phyloP scores from a whole-genome alignment of 1,140 invertebrate species.

The Panagrolaimus sp. region DNA sequence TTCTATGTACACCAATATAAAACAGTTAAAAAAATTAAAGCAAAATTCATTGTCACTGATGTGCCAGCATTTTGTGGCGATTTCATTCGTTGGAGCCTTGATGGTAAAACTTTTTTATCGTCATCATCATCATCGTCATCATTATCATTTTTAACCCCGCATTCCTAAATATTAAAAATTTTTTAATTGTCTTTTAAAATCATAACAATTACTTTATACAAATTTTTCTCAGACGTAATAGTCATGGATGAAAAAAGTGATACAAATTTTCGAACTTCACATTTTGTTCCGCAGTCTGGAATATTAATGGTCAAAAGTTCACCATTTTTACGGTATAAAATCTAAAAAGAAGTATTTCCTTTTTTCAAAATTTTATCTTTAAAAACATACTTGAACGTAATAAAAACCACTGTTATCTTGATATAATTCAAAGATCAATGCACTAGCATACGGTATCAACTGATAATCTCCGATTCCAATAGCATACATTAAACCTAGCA shows the following conservation, averaged over 20 bases:
- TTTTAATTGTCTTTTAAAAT: too few relatives aligned
- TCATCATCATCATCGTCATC: too few relatives aligned
- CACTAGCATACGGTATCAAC: constrained; percentile 18
- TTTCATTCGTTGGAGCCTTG: too few relatives aligned
- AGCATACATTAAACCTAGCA: background rate
- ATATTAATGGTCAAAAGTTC: background rate
- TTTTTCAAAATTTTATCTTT: too few relatives aligned
- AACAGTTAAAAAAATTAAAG: too few relatives aligned
- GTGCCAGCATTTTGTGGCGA: too few relatives aligned
- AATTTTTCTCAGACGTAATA: background rate
- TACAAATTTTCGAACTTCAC: background rate
- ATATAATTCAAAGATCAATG: constrained; percentile 19
- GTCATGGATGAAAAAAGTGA: background rate
- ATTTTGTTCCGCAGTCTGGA: background rate
- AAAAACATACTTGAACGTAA: constrained; percentile 15
- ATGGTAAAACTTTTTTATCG: too few relatives aligned
- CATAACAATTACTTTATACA: background rate
- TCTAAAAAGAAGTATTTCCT: background rate
- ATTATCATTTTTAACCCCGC: too few relatives aligned
- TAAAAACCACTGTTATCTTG: background rate
- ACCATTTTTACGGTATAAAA: background rate
- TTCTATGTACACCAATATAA: too few relatives aligned
- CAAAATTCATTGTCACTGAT: too few relatives aligned
- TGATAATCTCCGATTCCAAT: constrained; percentile 10
- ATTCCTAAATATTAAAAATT: too few relatives aligned